These are phyloP conservation scores for Bombus fervidus DNA, from an alignment of 1,140 invertebrate genomes.

Conservation along the genomic window DNA sequence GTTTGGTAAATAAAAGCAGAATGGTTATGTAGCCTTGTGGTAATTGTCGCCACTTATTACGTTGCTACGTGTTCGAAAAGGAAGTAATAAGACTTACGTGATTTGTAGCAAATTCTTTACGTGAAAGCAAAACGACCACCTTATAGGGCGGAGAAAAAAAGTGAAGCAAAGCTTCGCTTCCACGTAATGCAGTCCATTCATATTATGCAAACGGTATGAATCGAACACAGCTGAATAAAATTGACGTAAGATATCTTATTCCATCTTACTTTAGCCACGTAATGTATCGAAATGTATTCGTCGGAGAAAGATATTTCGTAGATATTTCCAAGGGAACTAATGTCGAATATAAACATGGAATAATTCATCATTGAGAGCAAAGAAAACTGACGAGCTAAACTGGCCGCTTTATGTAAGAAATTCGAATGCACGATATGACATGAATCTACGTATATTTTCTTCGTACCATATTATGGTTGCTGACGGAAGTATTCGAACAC, in stretches of 20 bases:
- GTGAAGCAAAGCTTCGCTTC: slow-evolving; percentile 12
- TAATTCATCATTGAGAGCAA: slow-evolving; percentile 33
- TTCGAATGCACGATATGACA: background rate
- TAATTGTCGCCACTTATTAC: background rate
- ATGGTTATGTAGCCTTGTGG: background rate
- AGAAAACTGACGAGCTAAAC: slow-evolving; percentile 11
- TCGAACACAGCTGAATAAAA: slow-evolving; percentile 51
- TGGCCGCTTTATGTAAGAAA: slow-evolving; percentile 10
- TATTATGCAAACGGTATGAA: slow-evolving; percentile 54
- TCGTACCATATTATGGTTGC: background rate
- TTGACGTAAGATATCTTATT: slow-evolving; percentile 47
- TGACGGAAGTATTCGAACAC: too few relatives aligned
- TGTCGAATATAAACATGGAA: slow-evolving; percentile 42
- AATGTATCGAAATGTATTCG: slow-evolving; percentile 45
- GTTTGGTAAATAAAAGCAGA: slow-evolving; percentile 19
- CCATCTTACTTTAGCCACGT: slow-evolving; percentile 39
- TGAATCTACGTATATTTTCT: too few relatives aligned
- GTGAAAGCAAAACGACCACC: background rate
- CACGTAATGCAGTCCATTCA: slow-evolving; percentile 45
- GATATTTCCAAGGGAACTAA: slow-evolving; percentile 33
- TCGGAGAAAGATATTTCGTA: slow-evolving; percentile 25
- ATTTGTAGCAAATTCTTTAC: slow-evolving; percentile 29
- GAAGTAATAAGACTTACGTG: background rate
- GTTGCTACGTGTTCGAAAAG: background rate
- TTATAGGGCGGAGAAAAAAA: background rate